Evolutionary conservation across 1,140 invertebrate species (phyloP).

Genomic region (Lanistes nyassanus): DNA sequence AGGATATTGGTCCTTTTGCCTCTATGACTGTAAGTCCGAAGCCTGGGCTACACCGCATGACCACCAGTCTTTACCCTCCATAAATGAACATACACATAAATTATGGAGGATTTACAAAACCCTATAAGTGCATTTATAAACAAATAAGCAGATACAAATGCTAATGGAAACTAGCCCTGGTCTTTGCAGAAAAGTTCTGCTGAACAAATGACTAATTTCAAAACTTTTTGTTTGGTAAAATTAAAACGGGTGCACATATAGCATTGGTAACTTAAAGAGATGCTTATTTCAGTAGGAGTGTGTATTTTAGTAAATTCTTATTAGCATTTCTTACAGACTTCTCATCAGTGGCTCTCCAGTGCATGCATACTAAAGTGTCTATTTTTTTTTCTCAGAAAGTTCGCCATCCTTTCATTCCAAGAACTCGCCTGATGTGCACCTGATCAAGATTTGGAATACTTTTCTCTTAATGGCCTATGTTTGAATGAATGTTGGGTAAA

Average conservation of each 20-base stretch:
- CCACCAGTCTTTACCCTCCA: too few species aligned
- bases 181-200: background rate
- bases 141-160: too few species aligned
- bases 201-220: background rate
- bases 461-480: too few species aligned
- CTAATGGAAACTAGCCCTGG: too few species aligned
- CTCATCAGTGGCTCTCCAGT: background rate
- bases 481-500: background rate
- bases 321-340: background rate
- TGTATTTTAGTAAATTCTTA: background rate
- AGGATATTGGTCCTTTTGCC: constrained; percentile 55
- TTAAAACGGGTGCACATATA: background rate
- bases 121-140: too few species aligned
- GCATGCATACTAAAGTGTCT: background rate
- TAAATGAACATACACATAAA: too few species aligned
- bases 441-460: constrained; percentile 1
- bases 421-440: constrained; percentile 19
- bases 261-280: background rate
- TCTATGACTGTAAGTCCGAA: constrained; percentile 62
- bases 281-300: background rate
- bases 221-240: background rate
- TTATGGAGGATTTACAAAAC: too few species aligned
- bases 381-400: constrained; percentile 21
- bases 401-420: constrained; percentile 13
- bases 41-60: too few species aligned